Evolutionary conservation across 2,797 vertebrate genomes (phyloP), one percentile per base, ranked within the genome.

Genomic region (Babyrousa celebensis): DNA sequence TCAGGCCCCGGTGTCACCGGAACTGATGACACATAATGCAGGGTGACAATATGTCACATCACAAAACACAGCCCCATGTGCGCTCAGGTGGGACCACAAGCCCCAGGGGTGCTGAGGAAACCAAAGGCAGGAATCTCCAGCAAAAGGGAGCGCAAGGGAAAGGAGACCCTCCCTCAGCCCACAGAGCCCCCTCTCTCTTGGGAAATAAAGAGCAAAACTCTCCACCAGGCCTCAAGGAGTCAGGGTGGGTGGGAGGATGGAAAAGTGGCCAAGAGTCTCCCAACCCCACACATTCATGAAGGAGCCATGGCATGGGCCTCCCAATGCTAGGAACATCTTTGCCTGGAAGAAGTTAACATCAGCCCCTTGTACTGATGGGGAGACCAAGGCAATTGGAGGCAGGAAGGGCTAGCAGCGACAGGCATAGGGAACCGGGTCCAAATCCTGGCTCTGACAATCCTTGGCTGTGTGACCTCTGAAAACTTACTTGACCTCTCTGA

Each of bases 21-120:
- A 87, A 97, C 97, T 96, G 97, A 97, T 97, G 98, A 97, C 96
- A 97, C 96, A 83, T 97, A 96, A 98, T 96, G 77, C 95, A 17
- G n/a, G 80, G 0, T 97, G 97, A 98, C 98, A 98, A 95, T 56
- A 95, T 98, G 97, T 98, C 97, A 97, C 98, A 96, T 97, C 95
- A 96, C 97, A 96, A 68, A 29, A 67, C n/a, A 74, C 23, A 70
- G 56, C 18, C 18, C 70, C 63, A 1, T 96, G 68, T 87, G 92
- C 27, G n/a, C 97, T 98, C 97, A 92, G 97, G 98, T 95, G 72
- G 96, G 97, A 54, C 43, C 12, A 1, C 1, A 60, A 63, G 94
- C 95, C 98, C 97, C 97, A 86, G 97, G 95, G 96, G 96, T 15
- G n/a, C 91, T 3, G 15, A 96, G 96, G 86, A 97, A 86, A 98